These are phyloP conservation scores for Rosalia funebris DNA, from an alignment of 2,888 invertebrate genomes.

Conservation along the genomic window DNA sequence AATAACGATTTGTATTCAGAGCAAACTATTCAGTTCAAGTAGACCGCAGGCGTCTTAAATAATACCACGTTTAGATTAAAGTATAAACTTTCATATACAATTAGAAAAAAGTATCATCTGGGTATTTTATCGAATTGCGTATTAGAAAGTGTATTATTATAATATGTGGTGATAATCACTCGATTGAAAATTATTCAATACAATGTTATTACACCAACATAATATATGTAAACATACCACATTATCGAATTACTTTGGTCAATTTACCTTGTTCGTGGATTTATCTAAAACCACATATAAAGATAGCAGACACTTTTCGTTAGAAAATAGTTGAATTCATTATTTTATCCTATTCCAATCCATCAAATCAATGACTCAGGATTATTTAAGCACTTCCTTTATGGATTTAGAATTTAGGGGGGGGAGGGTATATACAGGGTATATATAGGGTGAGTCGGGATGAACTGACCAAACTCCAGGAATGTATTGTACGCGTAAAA, in stretches of 20 bases:
- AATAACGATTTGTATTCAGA: not conserved
- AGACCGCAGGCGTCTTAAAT: not conserved
- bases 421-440: not conserved
- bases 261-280: not conserved
- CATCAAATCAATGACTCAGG: not conserved
- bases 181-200: constrained; percentile 4
- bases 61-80: not conserved
- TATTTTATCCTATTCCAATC: not conserved
- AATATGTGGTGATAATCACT: not conserved
- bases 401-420: not conserved
- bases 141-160: constrained; percentile 22
- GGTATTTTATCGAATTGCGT: constrained; percentile 6
- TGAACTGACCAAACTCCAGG: no score
- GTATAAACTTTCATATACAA: not conserved
- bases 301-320: not conserved
- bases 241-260: constrained; percentile 7
- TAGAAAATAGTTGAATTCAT: not conserved
- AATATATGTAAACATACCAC: constrained; percentile 8
- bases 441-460: no score
- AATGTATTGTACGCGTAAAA: no score
- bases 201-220: constrained; percentile 1
- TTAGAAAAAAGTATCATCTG: not conserved
- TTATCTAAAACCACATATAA: not conserved
- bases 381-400: not conserved
- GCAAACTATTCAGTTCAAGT: not conserved